phyloP scores from a whole-genome alignment of 2,113 vertebrate species.

The Muntiacus reevesi region DNA sequence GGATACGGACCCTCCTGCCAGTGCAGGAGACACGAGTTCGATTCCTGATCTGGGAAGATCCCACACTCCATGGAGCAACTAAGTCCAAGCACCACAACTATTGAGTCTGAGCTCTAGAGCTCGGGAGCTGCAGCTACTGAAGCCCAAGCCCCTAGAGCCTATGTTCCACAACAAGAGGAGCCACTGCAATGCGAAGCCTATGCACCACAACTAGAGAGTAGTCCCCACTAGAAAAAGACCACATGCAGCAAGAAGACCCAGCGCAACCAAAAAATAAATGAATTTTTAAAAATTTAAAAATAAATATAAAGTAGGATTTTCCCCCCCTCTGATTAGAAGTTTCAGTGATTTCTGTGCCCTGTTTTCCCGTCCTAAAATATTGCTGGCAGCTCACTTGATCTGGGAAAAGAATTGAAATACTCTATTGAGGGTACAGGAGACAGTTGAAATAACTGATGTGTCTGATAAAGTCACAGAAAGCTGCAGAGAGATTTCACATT shows the following conservation, averaged over 20 bases:
- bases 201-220: neutral
- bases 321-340: constrained; percentile 38
- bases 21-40: neutral
- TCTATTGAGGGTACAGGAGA: neutral
- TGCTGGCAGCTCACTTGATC: constrained; percentile 16
- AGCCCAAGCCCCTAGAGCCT: neutral
- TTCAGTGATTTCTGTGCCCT: constrained; percentile 60
- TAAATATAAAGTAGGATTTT: constrained; percentile 17
- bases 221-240: neutral
- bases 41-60: neutral
- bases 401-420: constrained; percentile 38
- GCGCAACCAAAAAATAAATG: neutral
- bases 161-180: neutral
- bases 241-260: neutral
- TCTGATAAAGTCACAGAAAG: neutral
- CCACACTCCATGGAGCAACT: neutral
- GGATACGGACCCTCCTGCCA: neutral
- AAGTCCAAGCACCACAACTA: neutral
- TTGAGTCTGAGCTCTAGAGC: neutral
- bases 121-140: neutral
- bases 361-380: neutral
- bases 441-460: neutral
- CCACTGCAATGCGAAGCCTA: neutral
- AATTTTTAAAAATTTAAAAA: neutral
- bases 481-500: neutral